Evolutionary conservation across 2,797 vertebrate species (phyloP), one percentile per base, ranked within the genome.

Genomic region (Sebastes dallii): DNA sequence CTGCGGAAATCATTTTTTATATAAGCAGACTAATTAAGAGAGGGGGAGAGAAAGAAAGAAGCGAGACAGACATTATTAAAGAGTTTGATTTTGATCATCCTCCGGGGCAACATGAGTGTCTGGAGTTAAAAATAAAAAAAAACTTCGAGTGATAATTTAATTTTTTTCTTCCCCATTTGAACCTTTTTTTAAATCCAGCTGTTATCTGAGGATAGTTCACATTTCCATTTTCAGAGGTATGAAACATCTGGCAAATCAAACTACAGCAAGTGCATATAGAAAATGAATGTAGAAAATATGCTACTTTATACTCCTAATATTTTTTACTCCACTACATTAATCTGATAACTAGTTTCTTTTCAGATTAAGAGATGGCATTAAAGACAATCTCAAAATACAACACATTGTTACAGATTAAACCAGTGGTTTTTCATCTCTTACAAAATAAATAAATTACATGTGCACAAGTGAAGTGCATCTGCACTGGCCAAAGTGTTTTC

Each of bases 221-320:
- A 46, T 34, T 50, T 39, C 29, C 24, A 20, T 66, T 72, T 46
- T 67, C 29, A 72, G 29, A 64, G 3, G 34, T 29, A 20, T 65
- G 30, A 66, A 78, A 71, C 78, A 71, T 78, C 61, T 78, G 78
- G 39, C 14, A 42, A 42, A 42, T 42, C 39, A 42, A 42, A 42
- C 3, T 42, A 16, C 39, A 42, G 39, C 39, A 42, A 42, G 39
- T 42, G 39, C 39, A 42, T 42, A 42, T 42, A 42, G 39, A 42
- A 42, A 42, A 42, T 42, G 46, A 8, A 36, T 36, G 34, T 36
- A 36, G 34, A 36, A 36, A 36, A 36, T 36, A 36, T 36, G 36
- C 0, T 36, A 36, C 12, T 36, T 36, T 36, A 36, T 36, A 36
- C 34, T 36, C 34, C 4, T 12, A 36, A 36, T 36, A 36, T 11